A percentile compares a stretch with the other conserved stretches of the same genome.
Evolutionary conservation across 2,113 vertebrate genomes (phyloP).

Genomic region (Python bivittatus): DNA sequence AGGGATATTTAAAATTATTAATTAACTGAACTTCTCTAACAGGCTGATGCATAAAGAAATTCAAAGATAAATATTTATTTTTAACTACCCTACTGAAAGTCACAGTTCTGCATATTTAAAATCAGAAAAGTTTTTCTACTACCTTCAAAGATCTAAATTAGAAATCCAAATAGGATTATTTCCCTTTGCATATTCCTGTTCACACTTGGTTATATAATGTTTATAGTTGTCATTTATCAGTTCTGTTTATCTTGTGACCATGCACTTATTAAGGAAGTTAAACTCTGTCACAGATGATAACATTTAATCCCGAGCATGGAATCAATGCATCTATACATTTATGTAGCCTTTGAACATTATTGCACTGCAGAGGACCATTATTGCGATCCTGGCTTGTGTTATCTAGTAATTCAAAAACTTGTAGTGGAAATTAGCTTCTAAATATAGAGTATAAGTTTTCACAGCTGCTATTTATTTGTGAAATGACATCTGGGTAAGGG

Average conservation of each 20-base stretch:
- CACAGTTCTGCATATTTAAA: not conserved
- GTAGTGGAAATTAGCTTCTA: slow-evolving; percentile 4
- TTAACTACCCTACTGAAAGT: not conserved
- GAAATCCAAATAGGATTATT: not conserved
- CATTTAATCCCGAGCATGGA: slow-evolving; percentile 1
- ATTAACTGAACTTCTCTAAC: not conserved
- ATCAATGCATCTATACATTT: slow-evolving; percentile 19
- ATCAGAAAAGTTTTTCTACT: not conserved
- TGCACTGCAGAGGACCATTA: not conserved
- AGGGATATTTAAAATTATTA: not conserved
- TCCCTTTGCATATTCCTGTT: not conserved
- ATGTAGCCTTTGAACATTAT: slow-evolving; percentile 12
- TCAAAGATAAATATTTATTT: not conserved
- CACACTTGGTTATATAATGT: not conserved
- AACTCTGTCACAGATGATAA: not conserved
- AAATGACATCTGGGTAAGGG: not conserved
- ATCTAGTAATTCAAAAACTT: not conserved
- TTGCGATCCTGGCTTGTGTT: slow-evolving; percentile 1
- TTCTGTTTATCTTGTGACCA: not conserved
- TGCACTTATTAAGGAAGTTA: slow-evolving; percentile 1
- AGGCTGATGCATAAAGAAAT: not conserved
- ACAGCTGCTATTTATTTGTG: not conserved
- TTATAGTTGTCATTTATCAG: not conserved
- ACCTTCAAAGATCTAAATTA: not conserved
- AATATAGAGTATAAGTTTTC: slow-evolving; percentile 1